Conservation (phyloP, 2,797 vertebrate species). For the Pipistrellus pygmaeus region DNA sequence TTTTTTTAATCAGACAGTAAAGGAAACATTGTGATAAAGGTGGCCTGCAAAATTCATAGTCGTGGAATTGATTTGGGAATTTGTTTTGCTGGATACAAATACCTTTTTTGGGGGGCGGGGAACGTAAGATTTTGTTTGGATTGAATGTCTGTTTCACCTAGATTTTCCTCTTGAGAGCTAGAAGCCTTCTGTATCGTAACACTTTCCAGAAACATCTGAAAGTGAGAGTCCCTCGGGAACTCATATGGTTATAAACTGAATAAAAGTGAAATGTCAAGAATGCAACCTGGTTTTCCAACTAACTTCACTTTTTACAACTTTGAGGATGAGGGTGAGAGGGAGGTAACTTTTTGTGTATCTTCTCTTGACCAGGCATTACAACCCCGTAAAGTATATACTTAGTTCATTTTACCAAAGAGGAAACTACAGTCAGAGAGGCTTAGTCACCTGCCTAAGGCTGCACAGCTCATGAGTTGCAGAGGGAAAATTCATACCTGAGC, state of each 20-base stretch:
- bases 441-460: background rate
- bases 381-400: background rate
- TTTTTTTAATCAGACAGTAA: background rate
- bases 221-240: background rate
- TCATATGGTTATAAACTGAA: background rate
- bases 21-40: background rate
- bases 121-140: background rate
- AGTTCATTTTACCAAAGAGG: conserved; percentile 19
- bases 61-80: background rate
- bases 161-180: background rate
- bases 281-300: conserved; percentile 27
- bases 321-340: background rate
- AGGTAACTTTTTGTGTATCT: background rate
- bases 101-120: background rate
- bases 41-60: background rate
- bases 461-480: background rate
- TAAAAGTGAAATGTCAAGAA: conserved; percentile 54
- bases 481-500: background rate
- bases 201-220: conserved; percentile 9
- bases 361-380: background rate
- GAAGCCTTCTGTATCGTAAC: background rate
- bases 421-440: background rate
- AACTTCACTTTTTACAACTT: conserved; percentile 31
- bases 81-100: background rate
- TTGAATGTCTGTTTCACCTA: background rate